phyloP scores from a whole-genome alignment of 2,797 vertebrate genomes.

The Carapus acus region DNA sequence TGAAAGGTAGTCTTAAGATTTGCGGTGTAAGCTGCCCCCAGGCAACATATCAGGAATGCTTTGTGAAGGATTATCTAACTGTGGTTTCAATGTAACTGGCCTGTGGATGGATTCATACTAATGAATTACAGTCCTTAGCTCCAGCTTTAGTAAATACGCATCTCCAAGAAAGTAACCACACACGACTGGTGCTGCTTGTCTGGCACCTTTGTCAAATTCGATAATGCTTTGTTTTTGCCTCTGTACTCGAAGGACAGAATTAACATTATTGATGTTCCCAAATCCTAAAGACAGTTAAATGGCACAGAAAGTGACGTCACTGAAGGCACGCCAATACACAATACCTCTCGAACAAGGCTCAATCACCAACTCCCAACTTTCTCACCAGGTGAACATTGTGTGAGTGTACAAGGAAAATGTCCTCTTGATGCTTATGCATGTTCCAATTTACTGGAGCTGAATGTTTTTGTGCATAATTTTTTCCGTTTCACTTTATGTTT shows the following conservation, averaged over 20 bases:
- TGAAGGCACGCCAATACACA: no score
- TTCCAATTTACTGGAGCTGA: no score
- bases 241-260: neutral
- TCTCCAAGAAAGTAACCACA: conserved; percentile 30
- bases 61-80: conserved; percentile 44
- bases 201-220: conserved; percentile 6
- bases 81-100: conserved; percentile 32
- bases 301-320: no score
- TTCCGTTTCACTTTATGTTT: no score
- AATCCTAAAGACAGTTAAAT: no score
- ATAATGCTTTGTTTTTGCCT: conserved; percentile 34
- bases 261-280: no score
- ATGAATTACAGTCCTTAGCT: conserved; percentile 19
- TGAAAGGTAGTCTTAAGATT: conserved; percentile 41
- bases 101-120: conserved; percentile 32
- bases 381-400: neutral
- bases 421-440: neutral
- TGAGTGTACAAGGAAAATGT: neutral
- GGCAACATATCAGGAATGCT: conserved; percentile 44
- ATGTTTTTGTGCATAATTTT: no score
- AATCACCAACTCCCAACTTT: neutral
- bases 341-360: no score
- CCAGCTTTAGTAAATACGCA: conserved; percentile 4
- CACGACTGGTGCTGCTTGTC: no score
- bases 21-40: conserved; percentile 46